A percentile compares a stretch with the other conserved stretches of the same genome.
These are phyloP conservation scores for Odontamblyopus rebecca DNA, from an alignment of 2,797 vertebrate genomes.

Conservation along the genomic window DNA sequence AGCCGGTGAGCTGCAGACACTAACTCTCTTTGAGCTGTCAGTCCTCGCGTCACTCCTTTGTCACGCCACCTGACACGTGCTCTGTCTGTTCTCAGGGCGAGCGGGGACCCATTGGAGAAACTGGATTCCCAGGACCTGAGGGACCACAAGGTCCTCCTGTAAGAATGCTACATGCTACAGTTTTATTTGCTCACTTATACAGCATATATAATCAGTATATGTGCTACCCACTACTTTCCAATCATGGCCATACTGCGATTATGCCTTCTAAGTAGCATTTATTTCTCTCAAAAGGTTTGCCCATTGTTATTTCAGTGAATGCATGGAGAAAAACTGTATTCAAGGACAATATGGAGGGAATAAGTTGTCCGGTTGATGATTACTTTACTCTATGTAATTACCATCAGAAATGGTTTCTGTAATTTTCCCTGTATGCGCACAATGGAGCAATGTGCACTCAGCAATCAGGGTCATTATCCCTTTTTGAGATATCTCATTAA, in stretches of 20 bases:
- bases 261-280: conserved; percentile 1
- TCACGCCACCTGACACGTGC: conserved; percentile 58
- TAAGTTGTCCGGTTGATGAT: conserved; percentile 57
- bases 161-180: conserved; percentile 64
- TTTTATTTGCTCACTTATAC: conserved; percentile 22
- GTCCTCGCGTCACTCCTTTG: conserved; percentile 68
- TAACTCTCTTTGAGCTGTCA: conserved; percentile 74
- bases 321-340: conserved; percentile 23
- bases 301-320: conserved; percentile 11
- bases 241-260: conserved; percentile 8
- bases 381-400: conserved; percentile 68
- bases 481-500: conserved; percentile 75
- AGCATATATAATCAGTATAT: conserved; percentile 27
- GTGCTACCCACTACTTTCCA: conserved; percentile 24
- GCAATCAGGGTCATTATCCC: conserved; percentile 74
- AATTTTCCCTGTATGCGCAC: conserved; percentile 68
- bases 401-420: conserved; percentile 70
- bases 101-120: conserved; percentile 92
- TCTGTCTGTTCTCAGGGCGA: conserved; percentile 83
- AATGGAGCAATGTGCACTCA: conserved; percentile 68
- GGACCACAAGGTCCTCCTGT: conserved; percentile 90
- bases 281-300: conserved; percentile 3
- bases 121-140: conserved; percentile 94
- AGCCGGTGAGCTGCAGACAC: conserved; percentile 86
- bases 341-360: conserved; percentile 57